Conservation (phyloP, 2,888 invertebrate species). For the Trachelus troglodyta region DNA sequence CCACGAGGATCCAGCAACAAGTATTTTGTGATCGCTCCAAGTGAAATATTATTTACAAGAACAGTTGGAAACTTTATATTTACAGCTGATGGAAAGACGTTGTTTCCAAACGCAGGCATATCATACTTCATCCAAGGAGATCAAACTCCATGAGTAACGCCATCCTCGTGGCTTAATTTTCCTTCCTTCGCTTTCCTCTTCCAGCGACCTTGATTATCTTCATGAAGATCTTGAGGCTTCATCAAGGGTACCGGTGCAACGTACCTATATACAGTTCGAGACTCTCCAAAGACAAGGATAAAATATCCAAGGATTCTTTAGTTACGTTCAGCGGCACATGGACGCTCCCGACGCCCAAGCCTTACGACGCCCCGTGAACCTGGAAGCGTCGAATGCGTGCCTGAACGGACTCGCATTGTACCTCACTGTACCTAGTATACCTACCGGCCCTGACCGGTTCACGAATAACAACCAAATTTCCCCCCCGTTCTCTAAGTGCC, state of each 20-base stretch:
- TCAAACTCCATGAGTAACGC: background rate
- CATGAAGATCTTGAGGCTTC: background rate
- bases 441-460: slow-evolving; percentile 66
- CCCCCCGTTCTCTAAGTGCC: slow-evolving; percentile 64
- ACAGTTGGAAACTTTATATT: background rate
- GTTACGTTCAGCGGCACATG: slow-evolving; percentile 4
- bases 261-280: background rate
- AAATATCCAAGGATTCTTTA: slow-evolving; percentile 7
- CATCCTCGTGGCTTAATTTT: background rate
- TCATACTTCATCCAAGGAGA: background rate
- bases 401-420: slow-evolving; percentile 68
- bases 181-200: background rate
- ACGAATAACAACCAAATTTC: slow-evolving; percentile 67
- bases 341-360: slow-evolving; percentile 9
- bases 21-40: background rate
- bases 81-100: background rate
- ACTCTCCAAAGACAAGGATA: background rate
- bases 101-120: background rate
- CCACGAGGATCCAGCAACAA: background rate
- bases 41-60: background rate
- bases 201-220: background rate
- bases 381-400: slow-evolving; percentile 67
- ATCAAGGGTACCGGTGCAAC: background rate
- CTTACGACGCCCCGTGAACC: slow-evolving; percentile 61
- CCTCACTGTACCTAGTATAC: slow-evolving; percentile 67